Conservation (phyloP, 1,140 invertebrate genomes). For the Campodea augens region DNA sequence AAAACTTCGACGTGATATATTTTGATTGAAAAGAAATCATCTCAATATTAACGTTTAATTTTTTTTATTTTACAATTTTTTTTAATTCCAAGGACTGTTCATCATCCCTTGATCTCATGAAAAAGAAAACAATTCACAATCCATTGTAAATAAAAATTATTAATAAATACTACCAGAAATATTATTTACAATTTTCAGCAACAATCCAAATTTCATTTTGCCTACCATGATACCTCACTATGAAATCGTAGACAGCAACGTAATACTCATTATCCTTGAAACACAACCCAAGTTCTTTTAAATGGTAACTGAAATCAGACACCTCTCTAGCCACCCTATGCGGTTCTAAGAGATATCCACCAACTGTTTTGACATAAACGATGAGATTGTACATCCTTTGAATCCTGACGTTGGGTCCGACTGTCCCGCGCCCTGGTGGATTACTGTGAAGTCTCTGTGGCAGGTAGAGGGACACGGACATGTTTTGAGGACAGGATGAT, state of each 20-base stretch:
- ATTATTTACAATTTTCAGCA: conserved; percentile 14
- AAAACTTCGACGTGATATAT: no score
- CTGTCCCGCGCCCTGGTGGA: conserved; percentile 16
- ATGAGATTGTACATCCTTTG: conserved; percentile 16
- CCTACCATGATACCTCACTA: conserved; percentile 17
- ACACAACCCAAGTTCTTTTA: conserved; percentile 16
- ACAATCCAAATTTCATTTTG: conserved; percentile 20
- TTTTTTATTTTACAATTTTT: no score
- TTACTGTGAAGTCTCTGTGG: conserved; percentile 17
- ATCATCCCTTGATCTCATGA: no score
- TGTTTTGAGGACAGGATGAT: conserved; percentile 16
- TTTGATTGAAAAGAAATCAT: no score
- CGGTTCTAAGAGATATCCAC: conserved; percentile 18
- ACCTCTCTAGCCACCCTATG: conserved; percentile 13
- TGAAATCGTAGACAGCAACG: conserved; percentile 18
- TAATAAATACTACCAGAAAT: neutral
- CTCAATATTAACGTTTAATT: no score
- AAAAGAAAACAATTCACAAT: no score
- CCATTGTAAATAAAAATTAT: no score
- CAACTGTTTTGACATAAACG: conserved; percentile 18
- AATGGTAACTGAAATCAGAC: conserved; percentile 12
- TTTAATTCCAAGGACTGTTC: no score
- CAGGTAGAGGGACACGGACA: conserved; percentile 18
- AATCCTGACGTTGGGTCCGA: conserved; percentile 15
- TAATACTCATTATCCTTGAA: conserved; percentile 17